Conservation (phyloP, 2,797 vertebrate genomes). For the Phrynocephalus guinanensis region DNA sequence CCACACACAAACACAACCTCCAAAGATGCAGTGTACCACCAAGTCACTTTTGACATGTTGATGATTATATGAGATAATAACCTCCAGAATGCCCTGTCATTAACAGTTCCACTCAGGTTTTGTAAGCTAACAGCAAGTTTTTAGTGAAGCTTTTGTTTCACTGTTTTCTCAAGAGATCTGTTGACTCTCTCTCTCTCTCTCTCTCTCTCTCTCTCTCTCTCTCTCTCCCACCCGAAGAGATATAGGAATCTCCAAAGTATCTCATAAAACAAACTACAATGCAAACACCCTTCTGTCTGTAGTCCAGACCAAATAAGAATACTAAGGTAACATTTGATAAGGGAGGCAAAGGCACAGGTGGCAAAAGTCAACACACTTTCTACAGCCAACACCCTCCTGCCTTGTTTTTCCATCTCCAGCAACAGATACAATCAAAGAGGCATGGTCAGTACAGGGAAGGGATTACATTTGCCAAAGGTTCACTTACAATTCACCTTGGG, state of each 20-base stretch:
- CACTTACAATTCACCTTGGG: background rate
- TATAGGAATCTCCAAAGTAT: background rate
- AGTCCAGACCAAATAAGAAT: constrained; percentile 2
- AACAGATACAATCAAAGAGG: constrained; percentile 34
- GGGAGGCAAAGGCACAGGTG: background rate
- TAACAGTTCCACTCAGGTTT: constrained; percentile 11
- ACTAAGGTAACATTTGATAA: background rate
- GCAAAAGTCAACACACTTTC: constrained; percentile 1
- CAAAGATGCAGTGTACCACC: too few relatives aligned
- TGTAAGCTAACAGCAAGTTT: background rate
- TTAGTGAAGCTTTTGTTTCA: constrained; percentile 53
- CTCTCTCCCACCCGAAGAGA: constrained; percentile 20
- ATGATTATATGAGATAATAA: too few relatives aligned
- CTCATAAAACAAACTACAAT: background rate
- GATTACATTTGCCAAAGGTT: constrained; percentile 36
- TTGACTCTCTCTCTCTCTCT: background rate
- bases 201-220: background rate
- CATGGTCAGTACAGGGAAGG: constrained; percentile 23
- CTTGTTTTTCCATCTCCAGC: constrained; percentile 27
- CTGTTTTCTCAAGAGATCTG: constrained; percentile 7
- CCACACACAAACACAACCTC: too few relatives aligned
- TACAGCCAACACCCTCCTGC: background rate
- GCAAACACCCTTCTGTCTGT: background rate
- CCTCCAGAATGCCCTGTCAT: background rate
- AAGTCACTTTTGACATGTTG: too few relatives aligned